Percentiles rank a stretch among this genome's conserved stretches.
Conservation (phyloP, 2,888 invertebrate genomes). For the Allacma fusca region DNA sequence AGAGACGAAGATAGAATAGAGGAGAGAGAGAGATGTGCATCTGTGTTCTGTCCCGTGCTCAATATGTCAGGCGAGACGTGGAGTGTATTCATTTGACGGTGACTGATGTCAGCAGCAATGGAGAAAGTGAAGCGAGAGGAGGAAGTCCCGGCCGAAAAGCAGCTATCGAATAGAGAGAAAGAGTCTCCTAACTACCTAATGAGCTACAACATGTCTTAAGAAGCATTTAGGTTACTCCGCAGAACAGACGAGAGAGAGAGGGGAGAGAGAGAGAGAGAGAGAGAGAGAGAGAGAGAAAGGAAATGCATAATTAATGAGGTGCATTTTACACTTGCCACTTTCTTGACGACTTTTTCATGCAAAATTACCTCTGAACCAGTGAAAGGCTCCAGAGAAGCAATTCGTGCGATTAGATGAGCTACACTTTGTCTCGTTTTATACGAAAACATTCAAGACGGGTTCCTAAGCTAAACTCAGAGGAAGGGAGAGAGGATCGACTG, state of each 20-base stretch:
- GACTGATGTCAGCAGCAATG: conserved; percentile 22
- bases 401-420: conserved; percentile 22
- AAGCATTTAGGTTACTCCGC: conserved; percentile 7
- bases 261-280: neutral
- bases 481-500: neutral
- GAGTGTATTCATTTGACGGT: conserved; percentile 26
- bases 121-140: neutral
- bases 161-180: neutral
- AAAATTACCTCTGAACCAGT: conserved; percentile 42
- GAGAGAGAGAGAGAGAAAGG: conserved; percentile 22
- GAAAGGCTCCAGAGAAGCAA: conserved; percentile 21
- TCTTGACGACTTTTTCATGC: conserved; percentile 48
- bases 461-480: conserved; percentile 18
- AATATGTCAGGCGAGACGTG: conserved; percentile 9
- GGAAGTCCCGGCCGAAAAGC: neutral
- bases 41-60: neutral
- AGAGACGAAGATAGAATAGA: neutral
- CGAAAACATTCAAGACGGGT: neutral
- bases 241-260: neutral
- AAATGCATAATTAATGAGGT: conserved; percentile 49
- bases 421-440: conserved; percentile 23
- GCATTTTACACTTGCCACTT: conserved; percentile 40
- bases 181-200: neutral
- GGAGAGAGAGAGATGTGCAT: neutral
- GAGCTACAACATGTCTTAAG: conserved; percentile 7